Base-by-base conservation (phyloP, 2,113 vertebrate genomes). In the Puntigrus tetrazona region DNA sequence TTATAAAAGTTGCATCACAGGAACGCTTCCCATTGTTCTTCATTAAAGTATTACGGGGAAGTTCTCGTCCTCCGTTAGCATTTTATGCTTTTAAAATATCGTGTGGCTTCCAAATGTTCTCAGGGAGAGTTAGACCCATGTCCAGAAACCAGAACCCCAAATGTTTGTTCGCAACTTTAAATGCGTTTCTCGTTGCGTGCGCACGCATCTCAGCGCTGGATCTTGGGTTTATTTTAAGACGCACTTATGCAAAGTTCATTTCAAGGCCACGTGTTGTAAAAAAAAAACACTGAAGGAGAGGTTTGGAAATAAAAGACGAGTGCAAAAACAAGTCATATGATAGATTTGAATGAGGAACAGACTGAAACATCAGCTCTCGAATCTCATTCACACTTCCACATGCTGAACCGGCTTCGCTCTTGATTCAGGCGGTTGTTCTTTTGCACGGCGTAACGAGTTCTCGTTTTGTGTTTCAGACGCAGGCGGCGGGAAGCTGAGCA, bases 381-480 rank as follows among this genome's bases (percentile, higher is more conserved):
- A 69, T 69, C 65, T 38, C 34, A 22, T 38, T 69, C 34, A 69
- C 65, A 69, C 65, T 69, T 69, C 65, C 65, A 69, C 65, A 38
- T 65, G 5, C 13, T 38, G 34, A 69, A n/a, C 20, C 0, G 65
- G 34, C 34, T 2, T 36, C 4, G 7, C 34, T 1, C 34, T 69
- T 36, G 31, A 69, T 36, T n/a, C n/a, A n/a, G n/a, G n/a, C n/a
- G n/a, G n/a, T n/a, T n/a, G n/a, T n/a, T n/a, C n/a, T n/a, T n/a
- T 16, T 18, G 45, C 45, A 14, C 4, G 45, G 45, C 5, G 9
- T 50, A 50, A 50, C 16, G 16, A 6, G 10, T 36, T 69, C 14
- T 65, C 31, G 8, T 34, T 34, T 67, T 34, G 63, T 34, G 3
- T 20, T 67, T 20, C 29, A 67, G 65, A 69, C 5, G 36, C 31